phyloP scores from a whole-genome alignment of 2,888 invertebrate genomes.

The Cheilosia urbana region DNA sequence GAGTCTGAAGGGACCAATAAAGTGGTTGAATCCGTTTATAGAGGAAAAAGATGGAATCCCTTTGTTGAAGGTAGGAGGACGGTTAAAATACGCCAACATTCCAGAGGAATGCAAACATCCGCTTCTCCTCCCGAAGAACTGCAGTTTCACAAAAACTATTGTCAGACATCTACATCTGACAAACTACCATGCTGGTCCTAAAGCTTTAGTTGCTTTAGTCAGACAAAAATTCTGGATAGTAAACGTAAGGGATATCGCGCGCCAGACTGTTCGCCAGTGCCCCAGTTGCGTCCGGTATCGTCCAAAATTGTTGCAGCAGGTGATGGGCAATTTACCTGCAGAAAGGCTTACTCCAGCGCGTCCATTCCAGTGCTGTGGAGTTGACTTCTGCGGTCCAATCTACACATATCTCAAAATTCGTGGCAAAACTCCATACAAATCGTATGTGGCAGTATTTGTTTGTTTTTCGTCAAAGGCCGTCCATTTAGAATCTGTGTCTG shows the following conservation, averaged over 20 bases:
- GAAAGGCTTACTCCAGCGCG: not conserved
- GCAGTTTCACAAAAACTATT: not conserved
- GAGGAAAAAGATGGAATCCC: not conserved
- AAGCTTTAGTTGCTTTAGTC: conserved; percentile 49
- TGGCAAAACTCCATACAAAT: too few species aligned
- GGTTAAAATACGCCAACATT: not conserved
- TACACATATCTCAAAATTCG: too few species aligned
- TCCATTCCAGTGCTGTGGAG: too few species aligned
- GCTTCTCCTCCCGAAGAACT: too few species aligned
- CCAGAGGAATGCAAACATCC: not conserved
- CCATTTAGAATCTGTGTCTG: conserved; percentile 9
- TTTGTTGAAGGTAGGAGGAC: not conserved
- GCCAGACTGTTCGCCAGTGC: conserved; percentile 25
- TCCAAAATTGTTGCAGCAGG: conserved; percentile 54
- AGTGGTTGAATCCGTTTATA: conserved; percentile 14
- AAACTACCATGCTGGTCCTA: conserved; percentile 66
- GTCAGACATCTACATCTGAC: conserved; percentile 55
- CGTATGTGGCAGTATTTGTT: conserved; percentile 52
- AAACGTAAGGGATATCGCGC: conserved; percentile 38
- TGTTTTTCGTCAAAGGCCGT: conserved; percentile 50
- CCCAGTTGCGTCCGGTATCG: conserved; percentile 43
- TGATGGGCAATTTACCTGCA: not conserved
- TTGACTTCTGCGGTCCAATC: not conserved
- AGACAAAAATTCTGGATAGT: conserved; percentile 60
- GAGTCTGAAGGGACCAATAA: conserved; percentile 47